phyloP scores from a whole-genome alignment of 2,888 invertebrate species.

The Lasius platythorax region DNA sequence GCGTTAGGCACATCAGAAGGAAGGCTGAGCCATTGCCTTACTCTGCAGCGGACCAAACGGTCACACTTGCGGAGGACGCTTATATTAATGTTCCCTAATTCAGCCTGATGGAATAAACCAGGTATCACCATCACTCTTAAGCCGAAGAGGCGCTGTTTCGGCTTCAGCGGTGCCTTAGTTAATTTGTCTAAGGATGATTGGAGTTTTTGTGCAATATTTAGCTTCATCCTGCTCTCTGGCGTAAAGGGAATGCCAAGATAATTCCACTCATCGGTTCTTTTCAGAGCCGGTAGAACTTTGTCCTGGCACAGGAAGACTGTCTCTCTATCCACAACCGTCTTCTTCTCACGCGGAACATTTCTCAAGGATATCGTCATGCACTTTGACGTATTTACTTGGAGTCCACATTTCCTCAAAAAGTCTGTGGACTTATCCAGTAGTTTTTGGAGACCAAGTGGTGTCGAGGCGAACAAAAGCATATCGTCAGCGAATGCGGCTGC shows the following conservation, averaged over 20 bases:
- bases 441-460: conserved; percentile 40
- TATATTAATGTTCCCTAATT: neutral
- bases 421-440: neutral
- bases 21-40: conserved; percentile 77
- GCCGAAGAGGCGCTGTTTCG: conserved; percentile 64
- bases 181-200: neutral
- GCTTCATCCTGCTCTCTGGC: conserved; percentile 22
- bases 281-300: conserved; percentile 28
- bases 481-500: conserved; percentile 65
- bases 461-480: conserved; percentile 52
- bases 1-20: conserved; percentile 77
- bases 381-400: conserved; percentile 41
- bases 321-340: conserved; percentile 34
- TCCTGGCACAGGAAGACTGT: too few species aligned
- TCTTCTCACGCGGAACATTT: conserved; percentile 36
- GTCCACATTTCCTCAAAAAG: conserved; percentile 31
- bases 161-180: conserved; percentile 54
- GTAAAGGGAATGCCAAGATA: conserved; percentile 60
- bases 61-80: neutral
- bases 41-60: neutral
- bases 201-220: neutral
- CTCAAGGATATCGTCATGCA: conserved; percentile 38
- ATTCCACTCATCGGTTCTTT: conserved; percentile 48
- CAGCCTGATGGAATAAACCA: neutral
- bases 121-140: neutral